These are phyloP conservation scores for Sipunculus nudus DNA, from an alignment of 2,888 invertebrate genomes.

Conservation along the genomic window DNA sequence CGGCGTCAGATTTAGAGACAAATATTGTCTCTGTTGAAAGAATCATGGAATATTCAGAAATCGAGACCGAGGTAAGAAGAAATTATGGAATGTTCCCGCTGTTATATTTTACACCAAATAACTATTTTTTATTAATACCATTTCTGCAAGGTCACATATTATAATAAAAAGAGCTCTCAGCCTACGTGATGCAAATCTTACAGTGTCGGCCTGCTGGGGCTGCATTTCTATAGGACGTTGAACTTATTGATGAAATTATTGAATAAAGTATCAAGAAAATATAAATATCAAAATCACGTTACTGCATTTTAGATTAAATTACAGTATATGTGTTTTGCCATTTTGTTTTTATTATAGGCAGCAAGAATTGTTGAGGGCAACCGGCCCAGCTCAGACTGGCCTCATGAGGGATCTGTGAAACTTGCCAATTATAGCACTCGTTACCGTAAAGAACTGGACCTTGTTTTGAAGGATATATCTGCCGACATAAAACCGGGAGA, in stretches of 20 bases:
- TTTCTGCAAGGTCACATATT: no score
- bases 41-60: constrained; percentile 21
- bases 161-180: no score
- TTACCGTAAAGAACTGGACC: constrained; percentile 59
- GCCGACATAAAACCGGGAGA: constrained; percentile 54
- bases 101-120: neutral
- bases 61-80: constrained; percentile 14
- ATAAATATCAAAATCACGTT: no score
- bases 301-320: no score
- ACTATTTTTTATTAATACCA: no score
- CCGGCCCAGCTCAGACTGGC: constrained; percentile 53
- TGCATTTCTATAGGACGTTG: no score
- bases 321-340: no score
- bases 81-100: neutral
- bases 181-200: no score
- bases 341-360: constrained; percentile 44
- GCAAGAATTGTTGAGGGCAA: constrained; percentile 47
- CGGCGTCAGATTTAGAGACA: constrained; percentile 18
- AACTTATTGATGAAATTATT: no score
- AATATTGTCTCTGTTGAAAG: constrained; percentile 23
- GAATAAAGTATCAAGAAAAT: no score
- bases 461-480: constrained; percentile 57
- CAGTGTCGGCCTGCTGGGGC: no score
- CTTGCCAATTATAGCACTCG: constrained; percentile 55
- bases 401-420: constrained; percentile 52